Evolutionary conservation across 2,888 invertebrate species (phyloP), one percentile per base, ranked within the genome.

Genomic region (Drosophila greeni): DNA sequence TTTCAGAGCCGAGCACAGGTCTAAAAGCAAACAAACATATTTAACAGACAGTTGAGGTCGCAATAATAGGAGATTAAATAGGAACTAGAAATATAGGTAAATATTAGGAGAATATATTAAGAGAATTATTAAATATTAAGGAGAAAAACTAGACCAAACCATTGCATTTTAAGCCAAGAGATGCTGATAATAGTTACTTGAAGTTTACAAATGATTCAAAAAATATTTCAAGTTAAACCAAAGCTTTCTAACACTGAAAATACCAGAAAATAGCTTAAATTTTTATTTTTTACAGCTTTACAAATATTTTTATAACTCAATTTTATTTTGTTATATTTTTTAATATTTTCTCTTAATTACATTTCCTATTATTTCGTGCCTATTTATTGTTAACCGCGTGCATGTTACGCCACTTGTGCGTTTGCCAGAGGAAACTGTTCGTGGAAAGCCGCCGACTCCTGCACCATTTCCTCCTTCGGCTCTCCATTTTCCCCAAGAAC

Each of bases 1-100:
- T 83, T 83, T 82, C 75, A 79, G 70, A 71, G 66, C 43, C 31
- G 18, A 47, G 60, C 56, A 56, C 49, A 61, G 61, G 66, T 42
- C 36, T 36, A 55, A 57, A 23, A 39, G 60, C 64, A 60, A 67
- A 57, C 67, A 49, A 51, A 40, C 47, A 34, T 11, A 42, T 33
- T 37, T 26, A 20, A 31, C 12, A 18, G 18, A 24, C 47, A 48
- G 16, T 6, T 18, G 18, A 4, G 36, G 20, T 4, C 20, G 29
- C 3, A 14, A n/a, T 37, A 56, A 29, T 56, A 56, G 20, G 20
- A 37, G 20, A 20, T 23, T n/a, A 20, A 18, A 11, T 5, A 6
- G 16, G 16, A 2, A 1, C 2, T 4, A 26, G 26, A 18, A 26
- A 45, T 4, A 0, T 9, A n/a, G 12, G 1, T 1, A 26, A 18